Evolutionary conservation across 2,888 invertebrate species (phyloP).

Genomic region (Aspidapion aeneum): DNA sequence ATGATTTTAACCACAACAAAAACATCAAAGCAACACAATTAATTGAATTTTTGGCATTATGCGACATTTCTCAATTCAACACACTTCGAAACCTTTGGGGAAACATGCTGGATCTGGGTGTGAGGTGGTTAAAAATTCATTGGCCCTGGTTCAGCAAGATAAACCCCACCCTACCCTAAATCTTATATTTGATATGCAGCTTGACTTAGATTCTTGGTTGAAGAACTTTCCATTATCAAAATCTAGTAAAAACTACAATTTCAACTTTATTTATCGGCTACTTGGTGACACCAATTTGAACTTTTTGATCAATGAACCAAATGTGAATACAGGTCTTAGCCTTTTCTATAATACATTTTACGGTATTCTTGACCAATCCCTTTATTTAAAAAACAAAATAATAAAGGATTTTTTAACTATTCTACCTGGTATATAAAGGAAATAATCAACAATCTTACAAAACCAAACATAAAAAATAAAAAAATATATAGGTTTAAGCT

Average conservation of each 20-base stretch:
- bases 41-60: neutral
- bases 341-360: neutral
- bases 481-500: neutral
- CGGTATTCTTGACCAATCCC: neutral
- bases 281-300: neutral
- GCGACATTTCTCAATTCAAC: neutral
- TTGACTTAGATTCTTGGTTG: neutral
- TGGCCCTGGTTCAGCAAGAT: neutral
- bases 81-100: neutral
- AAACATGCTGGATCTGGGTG: neutral
- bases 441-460: neutral
- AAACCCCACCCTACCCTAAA: neutral
- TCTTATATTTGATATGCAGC: neutral
- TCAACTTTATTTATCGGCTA: neutral
- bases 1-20: neutral
- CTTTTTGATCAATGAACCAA: neutral
- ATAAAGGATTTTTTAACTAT: neutral
- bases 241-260: neutral
- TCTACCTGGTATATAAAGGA: neutral
- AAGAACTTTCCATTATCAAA: neutral
- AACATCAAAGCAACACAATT: neutral
- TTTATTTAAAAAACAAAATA: neutral
- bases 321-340: neutral
- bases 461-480: neutral
- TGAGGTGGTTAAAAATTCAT: neutral